phyloP scores from a whole-genome alignment of 2,113 vertebrate species.

The Apistogramma diplotaenia region DNA sequence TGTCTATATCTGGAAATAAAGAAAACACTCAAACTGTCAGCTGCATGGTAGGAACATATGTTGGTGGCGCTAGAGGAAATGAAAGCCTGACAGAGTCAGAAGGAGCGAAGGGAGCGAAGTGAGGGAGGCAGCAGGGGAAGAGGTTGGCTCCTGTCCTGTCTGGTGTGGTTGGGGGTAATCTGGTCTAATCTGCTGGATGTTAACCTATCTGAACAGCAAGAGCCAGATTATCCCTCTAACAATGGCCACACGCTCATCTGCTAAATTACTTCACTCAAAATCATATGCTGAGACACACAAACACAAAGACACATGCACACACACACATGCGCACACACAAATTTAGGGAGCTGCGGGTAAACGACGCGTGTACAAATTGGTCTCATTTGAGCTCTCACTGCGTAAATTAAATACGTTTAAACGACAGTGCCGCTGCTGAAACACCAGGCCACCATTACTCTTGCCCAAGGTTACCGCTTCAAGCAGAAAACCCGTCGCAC shows the following conservation, averaged over 20 bases:
- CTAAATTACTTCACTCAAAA: slow-evolving; percentile 75
- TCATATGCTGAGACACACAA: slow-evolving; percentile 64
- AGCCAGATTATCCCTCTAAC: slow-evolving; percentile 76
- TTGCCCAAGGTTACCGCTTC: slow-evolving; percentile 1
- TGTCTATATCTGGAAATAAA: not conserved
- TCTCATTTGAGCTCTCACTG: slow-evolving; percentile 1
- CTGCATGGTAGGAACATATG: not conserved
- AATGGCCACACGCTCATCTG: slow-evolving; percentile 75
- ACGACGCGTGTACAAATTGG: slow-evolving; percentile 2
- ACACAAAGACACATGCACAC: not conserved
- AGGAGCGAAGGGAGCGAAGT: not conserved
- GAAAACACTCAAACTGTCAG: not conserved
- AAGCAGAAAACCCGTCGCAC: not conserved
- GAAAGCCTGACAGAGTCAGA: not conserved
- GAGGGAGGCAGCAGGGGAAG: not conserved
- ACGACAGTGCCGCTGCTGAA: not conserved
- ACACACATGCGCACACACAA: not conserved
- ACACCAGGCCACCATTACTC: not conserved
- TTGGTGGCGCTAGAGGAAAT: not conserved
- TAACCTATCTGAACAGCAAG: slow-evolving; percentile 77
- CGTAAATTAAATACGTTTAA: not conserved
- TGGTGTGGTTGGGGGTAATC: slow-evolving; percentile 74
- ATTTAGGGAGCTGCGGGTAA: not conserved
- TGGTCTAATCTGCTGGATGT: slow-evolving; percentile 71
- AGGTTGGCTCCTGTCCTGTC: slow-evolving; percentile 41